A percentile compares a stretch with the other conserved stretches of the same genome.
These are phyloP conservation scores for Corythornis vintsioides DNA, from an alignment of 2,113 vertebrate species.

Conservation along the genomic window DNA sequence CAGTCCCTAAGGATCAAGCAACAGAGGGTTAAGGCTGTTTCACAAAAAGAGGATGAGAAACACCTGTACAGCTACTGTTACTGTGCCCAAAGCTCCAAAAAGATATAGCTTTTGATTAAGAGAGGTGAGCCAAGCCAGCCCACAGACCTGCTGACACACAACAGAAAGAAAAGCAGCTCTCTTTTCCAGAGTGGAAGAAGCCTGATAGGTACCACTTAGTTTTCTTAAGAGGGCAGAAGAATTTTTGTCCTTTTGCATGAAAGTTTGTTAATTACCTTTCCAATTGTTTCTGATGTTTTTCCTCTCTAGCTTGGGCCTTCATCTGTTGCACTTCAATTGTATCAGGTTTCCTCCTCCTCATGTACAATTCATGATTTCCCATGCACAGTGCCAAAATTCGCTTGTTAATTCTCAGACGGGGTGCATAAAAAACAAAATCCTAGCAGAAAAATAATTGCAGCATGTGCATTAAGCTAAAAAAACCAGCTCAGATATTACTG, in stretches of 20 bases:
- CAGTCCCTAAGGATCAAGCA: not conserved
- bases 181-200: not conserved
- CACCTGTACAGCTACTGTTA: not conserved
- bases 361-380: constrained; percentile 98
- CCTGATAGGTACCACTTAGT: not conserved
- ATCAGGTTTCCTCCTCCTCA: constrained; percentile 96
- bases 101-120: not conserved
- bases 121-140: not conserved
- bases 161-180: not conserved
- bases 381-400: constrained; percentile 95
- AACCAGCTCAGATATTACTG: not conserved
- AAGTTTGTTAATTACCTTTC: constrained; percentile 84
- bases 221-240: not conserved
- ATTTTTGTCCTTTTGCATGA: not conserved
- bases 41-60: not conserved
- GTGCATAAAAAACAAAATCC: constrained; percentile 98
- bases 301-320: constrained; percentile 97
- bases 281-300: constrained; percentile 98
- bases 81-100: not conserved
- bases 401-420: constrained; percentile 97
- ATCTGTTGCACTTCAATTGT: constrained; percentile 99
- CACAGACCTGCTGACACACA: not conserved
- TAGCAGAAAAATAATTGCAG: constrained; percentile 60
- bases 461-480: not conserved
- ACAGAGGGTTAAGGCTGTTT: not conserved